Evolutionary conservation across 2,113 vertebrate genomes (phyloP).

Genomic region (Taxidea taxus): DNA sequence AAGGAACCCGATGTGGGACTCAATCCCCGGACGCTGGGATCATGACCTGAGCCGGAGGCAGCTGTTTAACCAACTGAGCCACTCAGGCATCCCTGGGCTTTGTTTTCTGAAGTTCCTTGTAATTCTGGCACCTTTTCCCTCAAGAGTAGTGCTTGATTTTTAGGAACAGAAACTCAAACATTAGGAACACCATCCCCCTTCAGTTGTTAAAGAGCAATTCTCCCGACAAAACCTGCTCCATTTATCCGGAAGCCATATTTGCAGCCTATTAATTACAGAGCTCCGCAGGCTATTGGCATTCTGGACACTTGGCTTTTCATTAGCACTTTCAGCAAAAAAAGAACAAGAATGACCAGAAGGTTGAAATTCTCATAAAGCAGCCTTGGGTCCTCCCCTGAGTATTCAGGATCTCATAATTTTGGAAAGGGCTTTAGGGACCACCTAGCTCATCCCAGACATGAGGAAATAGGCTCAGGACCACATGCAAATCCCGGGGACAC

Average conservation of each 20-base stretch:
- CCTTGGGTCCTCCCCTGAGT: not conserved
- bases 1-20: too few relatives aligned
- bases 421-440: not conserved
- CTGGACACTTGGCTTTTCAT: not conserved
- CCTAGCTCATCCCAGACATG: not conserved
- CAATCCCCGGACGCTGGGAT: too few relatives aligned
- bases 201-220: not conserved
- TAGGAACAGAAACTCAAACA: not conserved
- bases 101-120: not conserved
- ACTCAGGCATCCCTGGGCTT: not conserved
- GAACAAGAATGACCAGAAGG: not conserved
- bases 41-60: too few relatives aligned
- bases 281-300: not conserved
- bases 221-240: not conserved
- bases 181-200: not conserved
- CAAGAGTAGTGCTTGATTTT: not conserved
- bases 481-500: not conserved
- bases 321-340: slow-evolving; percentile 30
- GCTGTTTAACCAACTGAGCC: too few relatives aligned
- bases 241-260: not conserved
- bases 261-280: not conserved
- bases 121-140: not conserved
- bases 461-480: not conserved
- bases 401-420: not conserved
- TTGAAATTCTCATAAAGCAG: not conserved